Conservation (phyloP, 2,113 vertebrate genomes). For the Suricata suricatta region DNA sequence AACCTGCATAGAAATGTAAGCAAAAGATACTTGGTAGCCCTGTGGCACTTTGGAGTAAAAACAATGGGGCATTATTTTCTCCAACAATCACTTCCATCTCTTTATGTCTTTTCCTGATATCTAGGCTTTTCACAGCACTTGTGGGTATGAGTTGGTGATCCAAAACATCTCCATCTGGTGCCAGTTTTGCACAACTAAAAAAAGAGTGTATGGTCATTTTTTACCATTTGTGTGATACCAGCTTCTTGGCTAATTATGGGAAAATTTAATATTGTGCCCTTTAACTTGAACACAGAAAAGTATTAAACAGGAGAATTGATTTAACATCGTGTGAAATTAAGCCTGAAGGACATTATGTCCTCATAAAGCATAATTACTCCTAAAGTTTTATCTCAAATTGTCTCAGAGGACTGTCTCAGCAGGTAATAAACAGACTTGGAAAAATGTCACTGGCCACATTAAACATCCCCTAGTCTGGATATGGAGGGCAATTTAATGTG, state of each 20-base stretch:
- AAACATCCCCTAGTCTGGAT: background rate
- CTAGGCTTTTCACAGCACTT: background rate
- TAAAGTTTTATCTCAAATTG: conserved; percentile 68
- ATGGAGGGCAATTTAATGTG: background rate
- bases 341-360: conserved; percentile 69
- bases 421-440: conserved; percentile 69
- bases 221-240: background rate
- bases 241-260: conserved; percentile 31
- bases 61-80: background rate
- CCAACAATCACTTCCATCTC: background rate
- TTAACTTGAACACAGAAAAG: conserved; percentile 52
- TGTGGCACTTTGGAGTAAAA: background rate
- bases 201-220: background rate
- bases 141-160: background rate
- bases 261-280: conserved; percentile 51
- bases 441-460: conserved; percentile 72
- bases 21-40: background rate
- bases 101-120: background rate
- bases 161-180: background rate
- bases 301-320: conserved; percentile 30
- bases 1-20: background rate
- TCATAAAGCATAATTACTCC: conserved; percentile 69
- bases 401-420: conserved; percentile 59
- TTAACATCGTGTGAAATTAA: conserved; percentile 66
- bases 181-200: background rate